Evolutionary conservation across 2,113 vertebrate species (phyloP).

Genomic region (Paracyprichromis sp.): DNA sequence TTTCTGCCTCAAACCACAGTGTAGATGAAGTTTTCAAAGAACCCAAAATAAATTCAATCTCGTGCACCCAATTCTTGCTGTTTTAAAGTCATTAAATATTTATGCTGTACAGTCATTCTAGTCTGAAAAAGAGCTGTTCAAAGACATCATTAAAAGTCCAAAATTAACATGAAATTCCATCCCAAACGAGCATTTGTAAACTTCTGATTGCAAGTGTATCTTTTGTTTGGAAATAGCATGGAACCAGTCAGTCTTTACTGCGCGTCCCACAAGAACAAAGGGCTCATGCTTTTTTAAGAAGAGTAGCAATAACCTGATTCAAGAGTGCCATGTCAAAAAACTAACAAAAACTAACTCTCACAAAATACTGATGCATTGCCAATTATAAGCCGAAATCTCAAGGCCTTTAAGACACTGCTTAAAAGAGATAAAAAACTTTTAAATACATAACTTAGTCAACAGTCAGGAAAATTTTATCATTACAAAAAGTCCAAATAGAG

Average conservation of each 20-base stretch:
- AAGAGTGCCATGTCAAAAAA: not conserved
- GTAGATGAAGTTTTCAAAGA: not conserved
- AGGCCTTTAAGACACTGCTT: not conserved
- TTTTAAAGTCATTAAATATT: not conserved
- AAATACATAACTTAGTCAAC: not conserved
- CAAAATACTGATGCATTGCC: not conserved
- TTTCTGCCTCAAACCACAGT: not conserved
- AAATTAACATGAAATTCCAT: not conserved
- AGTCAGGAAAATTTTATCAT: accelerated
- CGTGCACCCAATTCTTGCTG: not conserved
- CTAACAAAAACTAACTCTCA: not conserved
- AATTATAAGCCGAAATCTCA: not conserved
- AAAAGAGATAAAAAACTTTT: not conserved
- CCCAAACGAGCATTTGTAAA: not conserved
- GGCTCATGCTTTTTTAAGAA: not conserved
- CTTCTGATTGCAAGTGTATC: not conserved
- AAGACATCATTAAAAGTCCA: not conserved
- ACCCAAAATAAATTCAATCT: not conserved
- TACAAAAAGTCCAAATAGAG: not conserved
- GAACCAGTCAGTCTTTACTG: not conserved
- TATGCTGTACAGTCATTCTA: not conserved
- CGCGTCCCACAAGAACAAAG: not conserved
- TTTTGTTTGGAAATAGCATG: not conserved
- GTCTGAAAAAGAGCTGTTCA: not conserved
- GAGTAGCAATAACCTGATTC: not conserved